Evolutionary conservation across 2,113 vertebrate genomes (phyloP).

Genomic region (Solea solea): DNA sequence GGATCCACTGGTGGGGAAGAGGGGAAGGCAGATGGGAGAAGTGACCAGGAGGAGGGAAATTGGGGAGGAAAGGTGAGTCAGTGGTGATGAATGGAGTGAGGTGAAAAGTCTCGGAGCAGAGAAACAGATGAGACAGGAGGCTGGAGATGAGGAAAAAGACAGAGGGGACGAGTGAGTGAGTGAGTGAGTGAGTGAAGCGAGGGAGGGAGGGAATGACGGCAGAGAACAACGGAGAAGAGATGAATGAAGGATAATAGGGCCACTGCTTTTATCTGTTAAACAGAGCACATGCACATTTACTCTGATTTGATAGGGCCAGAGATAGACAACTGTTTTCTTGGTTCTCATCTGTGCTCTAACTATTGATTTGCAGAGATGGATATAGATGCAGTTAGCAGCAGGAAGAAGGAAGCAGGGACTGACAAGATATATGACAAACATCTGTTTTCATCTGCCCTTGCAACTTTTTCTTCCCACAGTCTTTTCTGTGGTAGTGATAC

Average conservation of each 20-base stretch:
- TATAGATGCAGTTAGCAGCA: background rate
- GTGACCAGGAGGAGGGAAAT: conserved; percentile 20
- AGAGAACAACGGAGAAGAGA: conserved; percentile 19
- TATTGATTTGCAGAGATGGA: conserved; percentile 21
- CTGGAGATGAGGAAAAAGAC: conserved; percentile 27
- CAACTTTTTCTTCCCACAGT: too few species aligned
- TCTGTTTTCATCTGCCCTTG: too few species aligned
- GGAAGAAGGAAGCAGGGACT: background rate
- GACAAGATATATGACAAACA: too few species aligned
- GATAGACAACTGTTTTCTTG: background rate
- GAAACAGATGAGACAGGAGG: conserved; percentile 32
- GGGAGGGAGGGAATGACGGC: conserved; percentile 14
- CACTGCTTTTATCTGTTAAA: conserved; percentile 38
- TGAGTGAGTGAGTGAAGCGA: conserved; percentile 13
- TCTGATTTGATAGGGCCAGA: background rate
- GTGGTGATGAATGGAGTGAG: conserved; percentile 18
- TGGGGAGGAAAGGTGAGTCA: conserved; percentile 1
- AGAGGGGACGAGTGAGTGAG: conserved; percentile 23
- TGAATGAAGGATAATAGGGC: conserved; percentile 40
- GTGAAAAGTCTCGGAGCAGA: conserved; percentile 19
- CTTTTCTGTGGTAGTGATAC: too few species aligned
- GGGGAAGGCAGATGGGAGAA: background rate
- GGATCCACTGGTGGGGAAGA: conserved; percentile 13
- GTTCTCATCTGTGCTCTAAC: conserved; percentile 2
- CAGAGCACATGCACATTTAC: conserved; percentile 42